Base-by-base conservation (phyloP, 92 coral and sea anemone genomes). In the Epizoanthus scotinus region DNA sequence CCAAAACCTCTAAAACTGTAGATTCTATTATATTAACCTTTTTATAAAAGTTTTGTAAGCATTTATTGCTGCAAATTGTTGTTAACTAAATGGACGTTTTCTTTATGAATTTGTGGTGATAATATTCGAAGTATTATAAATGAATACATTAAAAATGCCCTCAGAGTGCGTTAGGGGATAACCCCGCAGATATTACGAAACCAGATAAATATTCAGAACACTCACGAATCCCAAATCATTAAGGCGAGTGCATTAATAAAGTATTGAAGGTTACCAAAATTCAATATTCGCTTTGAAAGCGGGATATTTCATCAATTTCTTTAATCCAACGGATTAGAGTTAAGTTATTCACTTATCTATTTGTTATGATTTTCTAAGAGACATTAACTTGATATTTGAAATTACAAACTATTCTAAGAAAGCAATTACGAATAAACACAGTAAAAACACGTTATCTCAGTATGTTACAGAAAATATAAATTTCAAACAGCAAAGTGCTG, bases 301-400 rank as follows among this genome's bases (percentile, higher is more conserved):
- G 81, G 81, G 25, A 21, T 75, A 12, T 75, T 75, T 34, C 61
- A n/a, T 68, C 73, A n/a, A 36, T 75, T 27, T 60, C 15, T 34
- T 75, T 75, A 75, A 75, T 75, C 81, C 81, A 75, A 60, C 65
- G 81, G 81, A 75, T 59, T 75, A 40, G 15, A 54, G 49, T 75
- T 75, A 6, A 42, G 53, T 75, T 75, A 20, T 75, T 15, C 63
- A 9, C 54, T 38, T 59, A 75, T 75, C 81, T 34, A 31, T 58
- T 75, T 17, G 26, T 21, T 36, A 44, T 75, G 40, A 56, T 75
- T 75, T 44, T 75, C 81, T 75, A 31, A 36, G 21, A 75, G 81
- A 75, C 58, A 75, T 75, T 75, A 75, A 75, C 81, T 34, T 59
- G 68, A 75, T 75, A 38, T 75, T 73, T 75, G 52, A 75, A 75